These are phyloP conservation scores for Merluccius polli DNA, from an alignment of 2,797 vertebrate genomes.

Conservation along the genomic window DNA sequence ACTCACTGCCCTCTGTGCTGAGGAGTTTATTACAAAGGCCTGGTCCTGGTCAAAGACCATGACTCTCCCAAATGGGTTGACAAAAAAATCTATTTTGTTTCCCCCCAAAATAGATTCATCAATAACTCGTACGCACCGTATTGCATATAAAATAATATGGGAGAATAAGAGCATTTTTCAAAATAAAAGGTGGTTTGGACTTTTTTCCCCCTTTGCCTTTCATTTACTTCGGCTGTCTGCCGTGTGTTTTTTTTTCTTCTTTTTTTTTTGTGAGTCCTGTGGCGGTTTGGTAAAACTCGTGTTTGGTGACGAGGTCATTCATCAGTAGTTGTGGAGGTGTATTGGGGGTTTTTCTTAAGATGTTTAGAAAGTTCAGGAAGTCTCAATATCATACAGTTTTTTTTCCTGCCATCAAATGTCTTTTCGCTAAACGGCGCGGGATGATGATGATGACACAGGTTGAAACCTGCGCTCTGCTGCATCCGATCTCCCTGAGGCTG, in stretches of 20 bases:
- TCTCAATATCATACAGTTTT: not conserved
- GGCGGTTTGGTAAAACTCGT: not conserved
- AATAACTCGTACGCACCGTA: too few relatives aligned
- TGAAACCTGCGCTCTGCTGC: not conserved
- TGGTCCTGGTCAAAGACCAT: not conserved
- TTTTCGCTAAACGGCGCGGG: not conserved
- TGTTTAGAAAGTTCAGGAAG: not conserved
- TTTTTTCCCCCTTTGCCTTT: not conserved
- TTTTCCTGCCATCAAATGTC: not conserved
- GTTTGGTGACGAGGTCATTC: not conserved
- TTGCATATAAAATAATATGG: too few relatives aligned
- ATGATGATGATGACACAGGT: not conserved
- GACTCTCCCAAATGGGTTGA: not conserved
- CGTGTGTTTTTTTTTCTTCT: not conserved
- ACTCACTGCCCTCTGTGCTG: not conserved
- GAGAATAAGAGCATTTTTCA: not conserved
- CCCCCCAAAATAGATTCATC: not conserved
- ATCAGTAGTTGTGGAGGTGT: not conserved
- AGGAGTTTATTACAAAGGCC: not conserved
- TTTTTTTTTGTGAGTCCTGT: not conserved
- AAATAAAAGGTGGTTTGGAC: not conserved
- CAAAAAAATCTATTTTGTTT: not conserved
- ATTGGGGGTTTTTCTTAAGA: not conserved
- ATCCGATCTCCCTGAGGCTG: not conserved
- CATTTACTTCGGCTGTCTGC: not conserved